Base-by-base conservation (phyloP, 2,113 vertebrate species). In the Rhinogobius similis region DNA sequence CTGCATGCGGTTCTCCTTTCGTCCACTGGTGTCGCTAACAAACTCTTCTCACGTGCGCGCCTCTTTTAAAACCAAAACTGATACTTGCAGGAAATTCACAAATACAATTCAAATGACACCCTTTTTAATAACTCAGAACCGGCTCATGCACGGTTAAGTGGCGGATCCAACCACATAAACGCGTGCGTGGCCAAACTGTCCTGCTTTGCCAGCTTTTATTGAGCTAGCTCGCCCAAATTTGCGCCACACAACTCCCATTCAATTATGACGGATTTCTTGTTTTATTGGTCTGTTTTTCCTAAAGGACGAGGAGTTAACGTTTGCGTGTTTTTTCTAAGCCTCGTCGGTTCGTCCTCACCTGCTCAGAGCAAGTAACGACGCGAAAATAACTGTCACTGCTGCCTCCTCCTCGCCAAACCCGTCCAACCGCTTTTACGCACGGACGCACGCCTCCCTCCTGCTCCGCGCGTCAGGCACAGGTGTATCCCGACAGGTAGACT, bases 321-420 rank as follows among this genome's bases (percentile, higher is more conserved):
- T 58, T 29, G 55, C 26, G 26, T 58, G 55, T 58, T 58, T 58
- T 58, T 14, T 14, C 23, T 55, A 55, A 55, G 21, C 52, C 26
- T 58, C 13, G 14, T 11, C 3, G 26, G 13, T 14, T 58, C 20
- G 46, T 58, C 78, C 73, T 79, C 75, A 73, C 70, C 79, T 77
- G 61, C 20, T 11, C 74, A 16, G 82, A 84, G 78, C 90, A 85
- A 79, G 88, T 88, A 87, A 86, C 75, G 79, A 73, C 85, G 63
- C 59, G 84, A 83, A 84, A 79, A 82, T 87, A 91, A 90, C 88
- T 89, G 90, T 87, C 90, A 75, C 52, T 26, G 52, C 39, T 10
- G 10, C 39, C 63, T 68, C 76, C 78, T 64, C 36, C 78, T 2
- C 9, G 26, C 74, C 76, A 65, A 90, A 92, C 89, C 63, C 80